Evolutionary conservation across 92 coral and sea anemone genomes (phyloP), one percentile per base, ranked within the genome.

Genomic region (Umimayanthus chanpuru): DNA sequence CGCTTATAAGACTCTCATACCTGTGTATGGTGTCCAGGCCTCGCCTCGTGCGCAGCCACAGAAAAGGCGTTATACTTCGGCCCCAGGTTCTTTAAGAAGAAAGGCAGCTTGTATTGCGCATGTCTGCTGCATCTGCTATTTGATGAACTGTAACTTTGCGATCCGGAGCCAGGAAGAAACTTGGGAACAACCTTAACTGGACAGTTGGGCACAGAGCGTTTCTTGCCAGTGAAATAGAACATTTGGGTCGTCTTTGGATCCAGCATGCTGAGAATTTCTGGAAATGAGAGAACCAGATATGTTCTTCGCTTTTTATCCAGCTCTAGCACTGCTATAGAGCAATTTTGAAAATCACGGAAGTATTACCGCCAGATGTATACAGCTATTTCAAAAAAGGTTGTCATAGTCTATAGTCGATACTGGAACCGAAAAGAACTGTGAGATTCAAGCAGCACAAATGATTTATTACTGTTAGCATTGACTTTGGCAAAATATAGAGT

Each of bases 1-100:
- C 8, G 10, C 10, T 47, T 11, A 3, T 53, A 3, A 53, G 1
- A 1, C 3, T 53, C 58, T 53, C 4, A 21, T 89, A 97, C 99
- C 97, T 97, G 99, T 20, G 99, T 97, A 81, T 97, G 99, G 89
- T 97, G 99, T 38, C 99, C 99, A 72, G 99, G 99, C 84, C 98
- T 96, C 9, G 97, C 99, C 68, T 97, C 99, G 86, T 97, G 99
- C 56, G 97, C 99, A 41, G 94, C 99, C 85, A 97, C 99, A 18
- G 99, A 97, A 77, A 88, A 93, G 23, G 99, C 99, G 85, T 95
- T 97, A 88, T 97, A 97, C 89, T 86, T 94, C 10, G 99, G 99
- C 15, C 99, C 99, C 84, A 94, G 87, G 86, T 97, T 92, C 77
- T 97, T 96, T 85, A 97, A 86, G 44, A 88, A 97, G 90, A 97